Conservation (phyloP, 1,140 invertebrate genomes). For the Zaprionus nigranus region DNA sequence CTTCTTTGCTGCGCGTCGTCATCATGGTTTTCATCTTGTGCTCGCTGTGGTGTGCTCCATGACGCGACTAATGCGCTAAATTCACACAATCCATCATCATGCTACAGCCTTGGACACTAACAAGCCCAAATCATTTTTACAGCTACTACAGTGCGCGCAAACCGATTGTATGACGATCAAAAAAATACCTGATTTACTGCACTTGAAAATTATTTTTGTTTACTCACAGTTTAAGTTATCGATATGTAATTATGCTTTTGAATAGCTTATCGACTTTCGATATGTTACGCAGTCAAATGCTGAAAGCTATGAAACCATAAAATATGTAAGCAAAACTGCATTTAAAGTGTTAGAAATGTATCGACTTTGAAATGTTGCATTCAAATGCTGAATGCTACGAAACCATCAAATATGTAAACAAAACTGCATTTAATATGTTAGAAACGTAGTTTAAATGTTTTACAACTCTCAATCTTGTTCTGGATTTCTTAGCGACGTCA, state of each 20-base stretch:
- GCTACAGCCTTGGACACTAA: conserved; percentile 73
- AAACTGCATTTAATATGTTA: not conserved
- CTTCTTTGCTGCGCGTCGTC: conserved; percentile 23
- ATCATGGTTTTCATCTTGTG: conserved; percentile 36
- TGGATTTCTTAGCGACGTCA: not conserved
- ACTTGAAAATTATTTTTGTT: not conserved
- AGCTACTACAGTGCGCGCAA: conserved; percentile 39
- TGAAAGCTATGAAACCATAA: not conserved
- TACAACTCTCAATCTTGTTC: not conserved
- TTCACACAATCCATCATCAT: conserved; percentile 84
- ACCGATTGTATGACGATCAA: not conserved
- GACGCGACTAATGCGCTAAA: conserved; percentile 82
- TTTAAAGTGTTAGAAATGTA: no score
- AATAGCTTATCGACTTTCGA: not conserved
- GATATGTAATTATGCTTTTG: not conserved
- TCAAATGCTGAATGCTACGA: not conserved
- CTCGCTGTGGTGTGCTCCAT: conserved; percentile 41
- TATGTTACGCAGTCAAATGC: not conserved
- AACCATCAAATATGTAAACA: not conserved
- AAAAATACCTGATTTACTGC: not conserved
- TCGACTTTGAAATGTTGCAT: not conserved
- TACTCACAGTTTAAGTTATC: not conserved
- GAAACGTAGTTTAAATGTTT: not conserved
- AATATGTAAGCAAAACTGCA: not conserved
- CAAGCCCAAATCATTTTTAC: conserved; percentile 79